Conservation (phyloP, 2,888 invertebrate species). For the Microchrysa polita region DNA sequence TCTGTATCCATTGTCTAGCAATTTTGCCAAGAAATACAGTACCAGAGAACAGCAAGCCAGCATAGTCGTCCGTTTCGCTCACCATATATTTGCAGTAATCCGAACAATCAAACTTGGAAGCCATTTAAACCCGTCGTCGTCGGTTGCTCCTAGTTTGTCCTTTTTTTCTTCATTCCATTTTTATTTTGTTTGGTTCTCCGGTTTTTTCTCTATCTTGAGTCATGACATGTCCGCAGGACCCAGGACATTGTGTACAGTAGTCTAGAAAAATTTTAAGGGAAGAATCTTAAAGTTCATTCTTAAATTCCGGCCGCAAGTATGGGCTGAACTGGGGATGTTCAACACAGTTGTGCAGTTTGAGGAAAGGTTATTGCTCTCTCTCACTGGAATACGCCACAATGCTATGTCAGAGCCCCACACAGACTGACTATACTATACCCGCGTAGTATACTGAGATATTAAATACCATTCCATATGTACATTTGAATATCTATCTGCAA, state of each 20-base stretch:
- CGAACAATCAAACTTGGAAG: constrained; percentile 23
- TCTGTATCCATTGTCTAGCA: background rate
- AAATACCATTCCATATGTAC: no score
- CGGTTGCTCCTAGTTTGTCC: constrained; percentile 4
- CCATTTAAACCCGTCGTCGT: constrained; percentile 22
- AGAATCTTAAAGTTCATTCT: constrained; percentile 6
- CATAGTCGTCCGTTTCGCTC: no score
- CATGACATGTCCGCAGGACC: no score
- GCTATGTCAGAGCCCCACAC: background rate
- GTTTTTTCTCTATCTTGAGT: no score
- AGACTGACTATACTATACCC: no score
- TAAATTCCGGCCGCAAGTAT: background rate
- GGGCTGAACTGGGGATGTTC: background rate
- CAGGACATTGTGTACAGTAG: no score
- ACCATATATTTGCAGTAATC: constrained; percentile 6
- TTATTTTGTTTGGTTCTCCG: background rate
- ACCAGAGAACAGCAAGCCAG: no score
- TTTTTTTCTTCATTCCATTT: constrained; percentile 1
- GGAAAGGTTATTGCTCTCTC: constrained; percentile 23
- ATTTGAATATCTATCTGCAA: background rate
- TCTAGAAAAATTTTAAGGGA: background rate
- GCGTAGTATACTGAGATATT: no score
- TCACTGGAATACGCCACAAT: constrained; percentile 1
- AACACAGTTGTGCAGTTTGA: background rate
- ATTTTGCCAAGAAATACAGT: background rate